A percentile compares a stretch with the other conserved stretches of the same genome.
phyloP scores from a whole-genome alignment of 2,888 invertebrate species.

The Leuctra nigra region DNA sequence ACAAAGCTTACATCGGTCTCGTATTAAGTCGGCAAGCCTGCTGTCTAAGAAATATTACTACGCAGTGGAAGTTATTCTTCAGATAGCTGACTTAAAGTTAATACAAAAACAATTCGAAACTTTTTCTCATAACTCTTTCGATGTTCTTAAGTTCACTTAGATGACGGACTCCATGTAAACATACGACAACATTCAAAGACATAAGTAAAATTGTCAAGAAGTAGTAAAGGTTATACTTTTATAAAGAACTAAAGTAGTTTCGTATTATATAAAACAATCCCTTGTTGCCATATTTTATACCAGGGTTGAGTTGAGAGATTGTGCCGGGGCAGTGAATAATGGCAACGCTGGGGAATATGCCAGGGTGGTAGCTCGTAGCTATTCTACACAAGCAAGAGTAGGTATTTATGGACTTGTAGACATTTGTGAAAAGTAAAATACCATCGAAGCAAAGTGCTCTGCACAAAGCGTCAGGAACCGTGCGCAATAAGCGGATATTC shows the following conservation, averaged over 20 bases:
- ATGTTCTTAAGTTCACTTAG: constrained; percentile 1
- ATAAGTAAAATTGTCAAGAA: too few species aligned
- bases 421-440: constrained; percentile 2
- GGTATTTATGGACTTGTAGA: constrained; percentile 14
- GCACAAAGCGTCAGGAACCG: neutral
- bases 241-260: constrained; percentile 7
- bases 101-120: constrained; percentile 14
- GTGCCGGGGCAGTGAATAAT: constrained; percentile 11
- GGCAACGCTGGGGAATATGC: neutral
- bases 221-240: too few species aligned
- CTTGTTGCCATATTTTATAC: constrained; percentile 1
- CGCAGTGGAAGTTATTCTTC: constrained; percentile 6
- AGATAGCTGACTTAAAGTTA: constrained; percentile 13
- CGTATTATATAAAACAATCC: constrained; percentile 1
- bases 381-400: neutral
- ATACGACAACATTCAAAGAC: too few species aligned
- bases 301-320: constrained; percentile 8
- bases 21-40: neutral
- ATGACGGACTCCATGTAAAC: constrained; percentile 8
- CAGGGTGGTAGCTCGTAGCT: neutral
- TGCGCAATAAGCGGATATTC: constrained; percentile 4
- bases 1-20: neutral
- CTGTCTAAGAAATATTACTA: constrained; percentile 13
- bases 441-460: neutral
- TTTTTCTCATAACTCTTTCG: constrained; percentile 5